Percentiles rank a stretch among this genome's conserved stretches.
Evolutionary conservation across 2,113 vertebrate species (phyloP).

Genomic region (Psammodynastes pulverulentus): DNA sequence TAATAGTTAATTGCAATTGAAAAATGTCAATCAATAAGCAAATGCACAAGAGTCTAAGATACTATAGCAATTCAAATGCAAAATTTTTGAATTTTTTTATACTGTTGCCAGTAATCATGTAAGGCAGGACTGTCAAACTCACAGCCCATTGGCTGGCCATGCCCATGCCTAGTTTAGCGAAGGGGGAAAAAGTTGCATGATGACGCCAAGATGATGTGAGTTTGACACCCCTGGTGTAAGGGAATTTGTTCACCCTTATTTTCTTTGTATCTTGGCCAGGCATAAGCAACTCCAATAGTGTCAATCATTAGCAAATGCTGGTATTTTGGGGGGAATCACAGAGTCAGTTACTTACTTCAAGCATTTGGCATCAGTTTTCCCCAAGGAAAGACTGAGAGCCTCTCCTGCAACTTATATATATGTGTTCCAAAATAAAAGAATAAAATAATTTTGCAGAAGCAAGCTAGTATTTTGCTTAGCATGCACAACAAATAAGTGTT

Average conservation of each 20-base stretch:
- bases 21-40: neutral
- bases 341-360: neutral
- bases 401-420: neutral
- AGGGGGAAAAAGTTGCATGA: too few species aligned
- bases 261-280: constrained; percentile 26
- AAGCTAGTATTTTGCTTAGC: neutral
- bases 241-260: constrained; percentile 23
- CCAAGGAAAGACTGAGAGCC: neutral
- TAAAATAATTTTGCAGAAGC: neutral
- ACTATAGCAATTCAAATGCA: constrained; percentile 10
- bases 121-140: too few species aligned
- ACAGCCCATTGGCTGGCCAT: too few species aligned
- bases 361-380: constrained; percentile 7
- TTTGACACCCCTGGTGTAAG: neutral
- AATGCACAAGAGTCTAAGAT: neutral
- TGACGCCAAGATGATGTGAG: too few species aligned
- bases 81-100: constrained; percentile 32
- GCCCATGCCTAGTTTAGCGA: too few species aligned
- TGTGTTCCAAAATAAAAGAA: neutral
- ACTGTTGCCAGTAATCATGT: constrained; percentile 5
- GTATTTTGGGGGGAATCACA: constrained; percentile 7
- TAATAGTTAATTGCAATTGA: neutral
- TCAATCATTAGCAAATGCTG: constrained; percentile 18
- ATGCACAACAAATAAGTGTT: neutral
- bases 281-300: constrained; percentile 29